Evolutionary conservation across 2,888 invertebrate species (phyloP).

Genomic region (Drosophila pseudotakahashii): DNA sequence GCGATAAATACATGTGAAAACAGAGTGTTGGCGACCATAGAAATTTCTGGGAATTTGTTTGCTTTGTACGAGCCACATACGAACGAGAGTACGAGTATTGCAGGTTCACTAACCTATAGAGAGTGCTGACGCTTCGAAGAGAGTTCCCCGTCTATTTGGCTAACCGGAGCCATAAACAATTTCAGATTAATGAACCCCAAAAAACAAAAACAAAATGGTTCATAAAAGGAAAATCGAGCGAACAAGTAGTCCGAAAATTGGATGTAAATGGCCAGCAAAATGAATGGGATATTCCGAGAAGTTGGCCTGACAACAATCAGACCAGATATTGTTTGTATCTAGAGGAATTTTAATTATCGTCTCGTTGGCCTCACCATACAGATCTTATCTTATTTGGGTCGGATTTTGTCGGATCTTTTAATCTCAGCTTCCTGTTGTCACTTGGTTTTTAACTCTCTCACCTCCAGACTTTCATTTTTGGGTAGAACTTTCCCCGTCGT

Average conservation of each 20-base stretch:
- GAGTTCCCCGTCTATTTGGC: constrained; percentile 28
- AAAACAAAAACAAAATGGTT: constrained; percentile 7
- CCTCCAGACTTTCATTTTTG: constrained; percentile 14
- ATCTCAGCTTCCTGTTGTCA: constrained; percentile 42
- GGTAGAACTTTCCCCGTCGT: constrained; percentile 15
- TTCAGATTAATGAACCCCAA: constrained; percentile 35
- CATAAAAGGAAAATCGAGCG: constrained; percentile 26
- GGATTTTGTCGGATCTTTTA: constrained; percentile 35
- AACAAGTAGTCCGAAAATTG: constrained; percentile 31
- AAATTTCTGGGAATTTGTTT: constrained; percentile 37
- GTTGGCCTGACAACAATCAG: constrained; percentile 37
- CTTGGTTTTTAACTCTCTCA: constrained; percentile 17
- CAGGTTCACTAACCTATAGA: constrained; percentile 36
- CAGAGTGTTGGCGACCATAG: constrained; percentile 15
- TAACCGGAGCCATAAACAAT: constrained; percentile 36
- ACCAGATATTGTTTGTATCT: constrained; percentile 33
- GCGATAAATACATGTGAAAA: constrained; percentile 2
- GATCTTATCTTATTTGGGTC: constrained; percentile 38
- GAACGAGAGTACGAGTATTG: constrained; percentile 16
- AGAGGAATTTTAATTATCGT: constrained; percentile 40
- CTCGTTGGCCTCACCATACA: constrained; percentile 29
- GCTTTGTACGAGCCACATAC: constrained; percentile 11
- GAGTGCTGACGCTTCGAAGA: constrained; percentile 18
- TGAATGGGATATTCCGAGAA: constrained; percentile 33
- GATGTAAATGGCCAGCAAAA: constrained; percentile 18